Evolutionary conservation across 1,140 invertebrate species (phyloP), one percentile per base, ranked within the genome.

Genomic region (Macrostomum lignano): DNA sequence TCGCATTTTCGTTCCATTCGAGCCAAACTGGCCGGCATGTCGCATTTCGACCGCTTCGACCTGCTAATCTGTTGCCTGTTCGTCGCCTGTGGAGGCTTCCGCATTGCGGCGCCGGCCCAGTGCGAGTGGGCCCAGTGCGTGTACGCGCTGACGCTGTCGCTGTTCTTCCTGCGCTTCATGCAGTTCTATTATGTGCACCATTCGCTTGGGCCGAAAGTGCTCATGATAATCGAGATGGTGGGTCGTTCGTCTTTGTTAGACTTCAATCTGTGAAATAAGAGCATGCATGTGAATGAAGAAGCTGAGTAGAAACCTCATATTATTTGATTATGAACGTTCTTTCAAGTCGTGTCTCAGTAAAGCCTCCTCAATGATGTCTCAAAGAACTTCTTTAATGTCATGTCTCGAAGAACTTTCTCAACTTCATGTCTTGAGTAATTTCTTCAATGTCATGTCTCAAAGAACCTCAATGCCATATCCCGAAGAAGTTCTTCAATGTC

Each of bases 211-310:
- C 59, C 58, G 4, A 61, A 60, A 36, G 44, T 60, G 6, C 48
- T 57, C 33, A 59, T 61, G 45, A 56, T 60, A 4, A 46, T 50
- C 25, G 46, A 44, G 32, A 61, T 60, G 58, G 56, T 60, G 44
- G 26, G 19, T 14, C 19, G 15, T 7, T 28, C 3, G 19, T 3
- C 19, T 28, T 28, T 28, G 3, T 28, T 9, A 9, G 19, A 28
- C 15, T 37, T 36, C 2, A 37, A 52, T 48, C 39, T 61, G 21
- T 40, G 41, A 11, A 55, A 60, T 29, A 38, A n/a, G n/a, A n/a
- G n/a, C n/a, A n/a, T n/a, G n/a, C n/a, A n/a, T n/a, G n/a, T n/a
- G n/a, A n/a, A n/a, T n/a, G n/a, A n/a, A n/a, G n/a, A n/a, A n/a
- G n/a, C n/a, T n/a, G n/a, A n/a, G n/a, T n/a, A n/a, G n/a, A n/a